A percentile compares a stretch with the other conserved stretches of the same genome.
phyloP scores from a whole-genome alignment of 37 sponge, comb jelly and placozoan genomes.

The Crambe crambe region DNA sequence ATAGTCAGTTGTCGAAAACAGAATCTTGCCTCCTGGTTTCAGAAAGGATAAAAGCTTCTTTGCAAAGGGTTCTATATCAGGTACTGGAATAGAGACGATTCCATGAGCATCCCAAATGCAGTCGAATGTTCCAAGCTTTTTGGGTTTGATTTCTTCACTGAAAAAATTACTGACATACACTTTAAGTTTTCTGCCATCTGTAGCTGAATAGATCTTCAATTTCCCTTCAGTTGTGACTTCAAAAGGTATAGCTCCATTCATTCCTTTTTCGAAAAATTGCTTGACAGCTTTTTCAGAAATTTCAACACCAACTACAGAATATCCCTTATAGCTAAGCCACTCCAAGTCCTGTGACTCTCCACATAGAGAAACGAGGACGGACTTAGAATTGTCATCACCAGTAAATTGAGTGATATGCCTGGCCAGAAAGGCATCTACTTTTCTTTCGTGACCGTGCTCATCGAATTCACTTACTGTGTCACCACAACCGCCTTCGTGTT shows the following conservation, averaged over 20 bases:
- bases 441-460: neutral
- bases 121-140: constrained; percentile 14
- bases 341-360: constrained; percentile 13
- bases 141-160: neutral
- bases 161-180: constrained; percentile 32
- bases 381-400: neutral
- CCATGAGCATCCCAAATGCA: constrained; percentile 28
- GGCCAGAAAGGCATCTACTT: neutral
- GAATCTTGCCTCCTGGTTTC: constrained; percentile 14
- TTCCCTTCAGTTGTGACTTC: neutral
- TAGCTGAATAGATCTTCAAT: constrained; percentile 19
- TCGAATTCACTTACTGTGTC: neutral
- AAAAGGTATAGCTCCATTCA: neutral
- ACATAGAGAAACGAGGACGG: constrained; percentile 17
- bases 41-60: constrained; percentile 1
- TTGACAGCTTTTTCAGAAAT: constrained; percentile 17
- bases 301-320: constrained; percentile 9
- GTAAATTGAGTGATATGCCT: neutral
- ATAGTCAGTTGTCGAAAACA: constrained; percentile 18
- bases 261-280: neutral
- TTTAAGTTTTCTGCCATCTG: constrained; percentile 2
- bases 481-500: neutral
- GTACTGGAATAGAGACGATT: neutral
- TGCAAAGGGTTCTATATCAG: neutral
- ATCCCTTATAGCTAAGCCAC: constrained; percentile 17